phyloP scores from a whole-genome alignment of 2,888 invertebrate species.

The Eustalomyia histrio region DNA sequence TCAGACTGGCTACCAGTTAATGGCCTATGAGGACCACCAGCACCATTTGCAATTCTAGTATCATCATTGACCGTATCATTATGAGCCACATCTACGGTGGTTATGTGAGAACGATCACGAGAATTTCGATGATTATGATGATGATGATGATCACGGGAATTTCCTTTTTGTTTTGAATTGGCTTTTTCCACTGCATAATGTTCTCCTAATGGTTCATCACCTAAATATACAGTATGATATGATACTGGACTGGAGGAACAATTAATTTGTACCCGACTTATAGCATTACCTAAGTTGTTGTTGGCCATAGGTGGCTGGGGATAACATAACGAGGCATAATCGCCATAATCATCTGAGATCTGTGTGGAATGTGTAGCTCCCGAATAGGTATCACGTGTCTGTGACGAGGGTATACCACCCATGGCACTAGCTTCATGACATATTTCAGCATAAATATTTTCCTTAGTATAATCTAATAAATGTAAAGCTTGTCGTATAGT shows the following conservation, averaged over 20 bases:
- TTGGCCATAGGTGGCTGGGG: slow-evolving; percentile 40
- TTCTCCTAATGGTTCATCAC: slow-evolving; percentile 74
- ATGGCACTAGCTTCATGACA: slow-evolving; percentile 77
- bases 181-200: slow-evolving; percentile 63
- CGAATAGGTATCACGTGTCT: slow-evolving; percentile 71
- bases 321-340: slow-evolving; percentile 74
- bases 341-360: slow-evolving; percentile 72
- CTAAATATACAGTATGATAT: slow-evolving; percentile 75
- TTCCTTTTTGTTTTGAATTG: slow-evolving; percentile 9
- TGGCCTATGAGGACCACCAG: slow-evolving; percentile 28
- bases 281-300: slow-evolving; percentile 71
- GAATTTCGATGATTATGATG: slow-evolving; percentile 31
- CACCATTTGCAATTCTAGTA: slow-evolving; percentile 29
- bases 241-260: slow-evolving; percentile 75
- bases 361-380: slow-evolving; percentile 71
- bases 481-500: slow-evolving; percentile 69
- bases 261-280: slow-evolving; percentile 78
- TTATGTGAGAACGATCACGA: slow-evolving; percentile 70
- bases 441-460: slow-evolving; percentile 87
- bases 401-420: slow-evolving; percentile 68
- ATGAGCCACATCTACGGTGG: slow-evolving; percentile 72
- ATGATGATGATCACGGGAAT: slow-evolving; percentile 18
- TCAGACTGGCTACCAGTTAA: slow-evolving; percentile 58
- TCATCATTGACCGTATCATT: slow-evolving; percentile 55
- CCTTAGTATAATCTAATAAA: slow-evolving; percentile 79